Base-by-base conservation (phyloP, 2,797 vertebrate genomes). In the Xerus rutilus region DNA sequence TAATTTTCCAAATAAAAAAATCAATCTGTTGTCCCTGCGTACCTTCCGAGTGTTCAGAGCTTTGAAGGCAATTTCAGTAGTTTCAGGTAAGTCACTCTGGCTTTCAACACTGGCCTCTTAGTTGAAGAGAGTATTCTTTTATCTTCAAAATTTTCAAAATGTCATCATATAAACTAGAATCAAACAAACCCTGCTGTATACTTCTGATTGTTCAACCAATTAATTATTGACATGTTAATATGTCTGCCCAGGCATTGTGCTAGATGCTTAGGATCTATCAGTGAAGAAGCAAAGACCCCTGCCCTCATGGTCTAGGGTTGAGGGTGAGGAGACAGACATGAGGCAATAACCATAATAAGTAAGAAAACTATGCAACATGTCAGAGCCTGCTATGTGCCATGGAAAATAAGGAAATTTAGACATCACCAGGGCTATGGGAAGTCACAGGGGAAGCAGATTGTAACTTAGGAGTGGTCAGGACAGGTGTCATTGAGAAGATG, bases 11-110 rank as follows among this genome's bases (percentile, higher is more conserved):
- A 0, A 0, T 4, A 1, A 3, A 43, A 59, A 4, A 8, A 64
- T 94, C 32, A 97, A 96, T 0, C 7, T 98, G 89, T 98, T 98
- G 15, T 45, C 98, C 85, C 97, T 99, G 79, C 98, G 98, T 47
- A 98, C 97, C 91, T 99, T 99, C 89, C 96, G 98, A 78, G 98
- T 99, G 9, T 93, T 99, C 86, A 98, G 98, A 97, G 98, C 98
- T 91, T 97, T 99, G 91, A 99, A 99, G 96, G 98, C 98, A 3
- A 98, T 99, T 97, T 99, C 98, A 54, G 98, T 98, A n/a, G 95
- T 98, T 95, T 98, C 98, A 94, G 98, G 98, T 98, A 90, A 98
- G 97, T 67, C 96, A 4, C 7, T 70, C 7, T 13, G 23, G 13
- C 0, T 64, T 32, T 59, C 64, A 54, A 79, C 30, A 47, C 78